Evolutionary conservation across 2,113 vertebrate species (phyloP).

Genomic region (Falco punctatus): DNA sequence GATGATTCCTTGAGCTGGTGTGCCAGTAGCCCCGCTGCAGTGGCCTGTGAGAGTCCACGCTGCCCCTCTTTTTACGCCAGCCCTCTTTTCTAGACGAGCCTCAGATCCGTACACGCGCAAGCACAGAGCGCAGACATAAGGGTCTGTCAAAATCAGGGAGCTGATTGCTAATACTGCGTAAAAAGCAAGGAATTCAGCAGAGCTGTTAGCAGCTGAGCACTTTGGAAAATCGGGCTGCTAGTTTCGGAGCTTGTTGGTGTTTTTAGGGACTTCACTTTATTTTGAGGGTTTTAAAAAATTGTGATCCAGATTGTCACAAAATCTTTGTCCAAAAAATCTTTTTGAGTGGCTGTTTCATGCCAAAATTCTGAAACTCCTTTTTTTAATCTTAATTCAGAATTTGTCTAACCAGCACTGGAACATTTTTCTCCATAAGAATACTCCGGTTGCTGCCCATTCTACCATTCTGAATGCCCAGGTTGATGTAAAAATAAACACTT

Average conservation of each 20-base stretch:
- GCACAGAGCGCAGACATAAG: neutral
- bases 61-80: neutral
- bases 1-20: neutral
- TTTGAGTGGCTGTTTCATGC: neutral
- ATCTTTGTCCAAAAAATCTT: neutral
- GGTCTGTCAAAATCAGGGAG: neutral
- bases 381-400: neutral
- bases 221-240: neutral
- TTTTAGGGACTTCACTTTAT: neutral
- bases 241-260: rapidly evolving
- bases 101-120: neutral
- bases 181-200: neutral
- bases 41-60: neutral
- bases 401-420: neutral
- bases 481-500: neutral
- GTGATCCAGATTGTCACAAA: neutral
- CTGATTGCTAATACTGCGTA: neutral
- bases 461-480: rapidly evolving
- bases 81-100: neutral
- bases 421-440: neutral
- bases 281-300: neutral
- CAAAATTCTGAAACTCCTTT: neutral
- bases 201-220: neutral
- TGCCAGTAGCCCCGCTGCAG: neutral
- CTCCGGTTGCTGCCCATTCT: neutral